Evolutionary conservation across 2,797 vertebrate species (phyloP), one percentile per base, ranked within the genome.

Genomic region (Graptemys geographica): DNA sequence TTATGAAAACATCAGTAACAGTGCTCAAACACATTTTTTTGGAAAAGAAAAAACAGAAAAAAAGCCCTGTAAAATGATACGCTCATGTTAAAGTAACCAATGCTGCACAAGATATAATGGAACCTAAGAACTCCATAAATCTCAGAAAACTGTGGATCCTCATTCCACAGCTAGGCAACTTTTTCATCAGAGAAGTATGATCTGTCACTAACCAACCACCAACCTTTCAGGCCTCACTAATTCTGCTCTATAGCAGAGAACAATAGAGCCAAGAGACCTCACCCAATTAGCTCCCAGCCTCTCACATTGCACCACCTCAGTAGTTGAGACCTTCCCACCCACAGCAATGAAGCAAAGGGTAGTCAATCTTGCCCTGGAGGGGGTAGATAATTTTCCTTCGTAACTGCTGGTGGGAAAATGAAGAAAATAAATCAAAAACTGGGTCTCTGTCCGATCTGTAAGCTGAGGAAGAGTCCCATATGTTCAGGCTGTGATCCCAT

Each of bases 1-100:
- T 44, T 69, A 55, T 85, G 86, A 96, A 96, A 94, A 90, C 53
- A 87, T 86, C 92, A 96, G 82, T 65, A 96, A 86, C 79, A 93
- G 37, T n/a, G 56, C 3, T 88, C 56, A 92, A 87, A 12, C 74
- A 27, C 25, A 83, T 56, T 59, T 96, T 96, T 86, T 86, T 7
- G 6, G 13, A 62, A 59, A 19, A 81, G 84, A 94, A 94, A 91
- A 89, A 81, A 94, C 81, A 94, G 72, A 59, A 57, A 86, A 86
- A 95, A 91, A 86, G 15, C 80, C 53, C 65, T 93, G 80, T 83
- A 90, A 27, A 33, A 87, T 89, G 16, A 8, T 81, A 95, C 65
- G 49, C 47, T 94, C 91, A 84, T 27, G 79, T 76, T 90, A 94
- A 95, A 94, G 78, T 81, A 53, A 52, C 84, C 72, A 88, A 85